phyloP scores from a whole-genome alignment of 2,888 invertebrate genomes.

The Cerceris ruficornis region DNA sequence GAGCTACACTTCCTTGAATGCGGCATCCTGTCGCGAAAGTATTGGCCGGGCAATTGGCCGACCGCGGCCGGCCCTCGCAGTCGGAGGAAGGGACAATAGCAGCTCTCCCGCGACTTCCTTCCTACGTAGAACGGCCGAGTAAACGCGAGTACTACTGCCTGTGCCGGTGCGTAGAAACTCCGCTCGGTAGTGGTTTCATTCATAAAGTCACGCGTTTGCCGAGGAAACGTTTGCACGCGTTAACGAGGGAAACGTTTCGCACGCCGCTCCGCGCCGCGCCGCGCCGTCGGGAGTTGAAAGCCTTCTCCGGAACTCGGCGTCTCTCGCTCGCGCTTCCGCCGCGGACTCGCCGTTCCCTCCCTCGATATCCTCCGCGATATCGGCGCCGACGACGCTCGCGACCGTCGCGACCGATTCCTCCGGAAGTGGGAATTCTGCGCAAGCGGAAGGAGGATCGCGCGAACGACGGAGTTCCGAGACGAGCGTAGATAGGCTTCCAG shows the following conservation, averaged over 20 bases:
- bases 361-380: not conserved
- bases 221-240: conserved; percentile 57
- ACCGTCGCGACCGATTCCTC: no score
- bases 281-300: conserved; percentile 36
- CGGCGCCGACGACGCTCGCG: no score
- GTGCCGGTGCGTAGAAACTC: conserved; percentile 56
- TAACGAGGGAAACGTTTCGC: conserved; percentile 59
- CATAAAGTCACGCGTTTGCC: conserved; percentile 75
- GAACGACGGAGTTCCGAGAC: no score
- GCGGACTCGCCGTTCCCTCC: not conserved
- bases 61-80: conserved; percentile 21
- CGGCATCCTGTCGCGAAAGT: conserved; percentile 75
- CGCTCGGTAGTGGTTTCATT: conserved; percentile 75
- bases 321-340: conserved; percentile 33
- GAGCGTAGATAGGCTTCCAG: conserved; percentile 17
- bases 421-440: no score
- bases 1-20: conserved; percentile 77
- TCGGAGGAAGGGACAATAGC: conserved; percentile 71
- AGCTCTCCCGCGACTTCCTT: conserved; percentile 73
- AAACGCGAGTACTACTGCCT: conserved; percentile 71
- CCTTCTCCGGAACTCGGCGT: conserved; percentile 31
- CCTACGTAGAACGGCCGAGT: conserved; percentile 74
- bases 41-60: conserved; percentile 63
- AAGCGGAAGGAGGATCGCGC: no score
- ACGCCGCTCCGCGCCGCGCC: conserved; percentile 10